A percentile compares a stretch with the other conserved stretches of the same genome.
Evolutionary conservation across 2,113 vertebrate genomes (phyloP).

Genomic region (Semnornis frantzii): DNA sequence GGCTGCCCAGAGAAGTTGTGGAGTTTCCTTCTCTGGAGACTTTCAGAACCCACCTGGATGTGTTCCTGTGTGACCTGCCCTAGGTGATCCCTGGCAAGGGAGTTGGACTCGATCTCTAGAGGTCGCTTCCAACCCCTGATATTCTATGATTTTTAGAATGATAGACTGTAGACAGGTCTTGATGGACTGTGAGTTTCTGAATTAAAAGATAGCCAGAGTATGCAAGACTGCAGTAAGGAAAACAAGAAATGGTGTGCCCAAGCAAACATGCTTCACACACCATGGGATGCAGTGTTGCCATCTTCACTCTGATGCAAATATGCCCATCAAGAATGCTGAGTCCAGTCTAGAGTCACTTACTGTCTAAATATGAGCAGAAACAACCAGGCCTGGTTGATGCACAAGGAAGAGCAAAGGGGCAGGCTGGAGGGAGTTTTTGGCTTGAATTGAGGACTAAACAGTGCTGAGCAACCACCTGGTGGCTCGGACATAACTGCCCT

Average conservation of each 20-base stretch:
- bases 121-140: no score
- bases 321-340: not conserved
- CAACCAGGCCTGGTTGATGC: not conserved
- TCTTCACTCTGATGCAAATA: not conserved
- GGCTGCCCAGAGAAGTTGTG: no score
- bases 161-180: not conserved
- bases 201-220: not conserved
- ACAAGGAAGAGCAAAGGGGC: not conserved
- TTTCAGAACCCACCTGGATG: no score
- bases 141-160: no score
- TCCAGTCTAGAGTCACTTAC: no score
- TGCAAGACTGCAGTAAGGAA: not conserved
- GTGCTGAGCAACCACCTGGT: accelerated
- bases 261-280: not conserved
- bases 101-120: no score
- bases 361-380: not conserved
- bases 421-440: not conserved
- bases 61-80: no score
- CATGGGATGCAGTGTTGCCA: accelerated
- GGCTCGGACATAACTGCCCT: not conserved
- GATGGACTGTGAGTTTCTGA: not conserved
- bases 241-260: not conserved
- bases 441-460: not conserved
- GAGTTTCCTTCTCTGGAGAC: no score
- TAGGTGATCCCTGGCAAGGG: no score